Evolutionary conservation across 2,113 vertebrate genomes (phyloP).

Genomic region (Arenaria interpres): DNA sequence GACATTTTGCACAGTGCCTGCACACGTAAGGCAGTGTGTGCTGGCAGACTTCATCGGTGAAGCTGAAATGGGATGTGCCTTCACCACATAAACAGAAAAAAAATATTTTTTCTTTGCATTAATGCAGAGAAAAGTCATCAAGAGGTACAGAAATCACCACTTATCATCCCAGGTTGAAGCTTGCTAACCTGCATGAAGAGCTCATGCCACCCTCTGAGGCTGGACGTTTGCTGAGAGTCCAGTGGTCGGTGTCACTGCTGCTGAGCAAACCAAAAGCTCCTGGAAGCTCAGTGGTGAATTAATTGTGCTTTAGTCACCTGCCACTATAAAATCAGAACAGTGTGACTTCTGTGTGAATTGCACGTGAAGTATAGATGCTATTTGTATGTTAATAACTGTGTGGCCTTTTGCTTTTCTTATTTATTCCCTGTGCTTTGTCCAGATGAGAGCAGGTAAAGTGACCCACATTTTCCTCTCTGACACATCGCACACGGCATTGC

Average conservation of each 20-base stretch:
- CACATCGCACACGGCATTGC: neutral
- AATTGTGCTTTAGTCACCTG: neutral
- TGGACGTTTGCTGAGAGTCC: neutral
- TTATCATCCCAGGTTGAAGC: neutral
- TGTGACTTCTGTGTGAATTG: neutral
- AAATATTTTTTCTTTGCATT: neutral
- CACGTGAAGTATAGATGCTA: neutral
- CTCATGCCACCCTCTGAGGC: neutral
- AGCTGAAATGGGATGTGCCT: neutral
- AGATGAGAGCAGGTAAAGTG: neutral
- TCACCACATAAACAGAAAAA: neutral
- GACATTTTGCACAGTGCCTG: neutral
- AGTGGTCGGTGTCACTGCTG: neutral
- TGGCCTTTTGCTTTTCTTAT: neutral
- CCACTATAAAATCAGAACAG: neutral
- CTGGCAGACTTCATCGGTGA: neutral
- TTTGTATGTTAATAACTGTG: neutral
- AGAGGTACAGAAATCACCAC: neutral
- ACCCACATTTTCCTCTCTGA: neutral
- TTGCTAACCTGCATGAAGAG: neutral
- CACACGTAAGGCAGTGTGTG: rapidly evolving
- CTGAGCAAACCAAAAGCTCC: neutral
- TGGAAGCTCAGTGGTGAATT: neutral
- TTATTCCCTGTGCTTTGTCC: neutral
- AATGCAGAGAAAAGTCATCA: neutral